Evolutionary conservation across 92 coral and sea anemone species (phyloP), one percentile per base, ranked within the genome.

Genomic region (Bergia sp.): DNA sequence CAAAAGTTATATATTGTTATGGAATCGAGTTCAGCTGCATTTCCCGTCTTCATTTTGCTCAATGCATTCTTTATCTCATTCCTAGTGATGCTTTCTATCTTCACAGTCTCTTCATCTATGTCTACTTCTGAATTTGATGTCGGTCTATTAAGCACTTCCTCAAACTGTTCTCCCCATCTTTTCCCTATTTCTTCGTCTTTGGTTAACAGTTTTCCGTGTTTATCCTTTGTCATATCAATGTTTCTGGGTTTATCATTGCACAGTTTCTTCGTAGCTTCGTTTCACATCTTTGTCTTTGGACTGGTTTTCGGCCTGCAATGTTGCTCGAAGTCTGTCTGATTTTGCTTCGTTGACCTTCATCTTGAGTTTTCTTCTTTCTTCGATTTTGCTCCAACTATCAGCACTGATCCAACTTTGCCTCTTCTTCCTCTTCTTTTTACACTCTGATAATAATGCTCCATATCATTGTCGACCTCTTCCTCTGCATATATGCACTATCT

Each of bases 181-280:
- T 61, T 61, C 69, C 69, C 69, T 61, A 61, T 61, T 61, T 55
- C 64, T 55, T 55, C 64, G 64, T 55, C 64, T 55, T 71, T 71
- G 76, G 76, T 71, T 71, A 71, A 73, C 77, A 73, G 77, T 23
- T 73, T 73, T 73, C 77, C 77, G 77, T 73, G 41, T 73, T 73
- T 73, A 73, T 73, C 77, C 77, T 73, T 73, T 73, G 41, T 38
- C 77, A 73, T 73, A 73, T 73, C 77, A 73, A 73, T 73, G 40
- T 73, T 36, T 73, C 77, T 73, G 77, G 77, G 77, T 38, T 73
- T 73, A 23, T 73, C 77, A 38, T 73, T 73, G 77, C 77, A 73
- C 41, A 73, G 77, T 73, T 73, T 73, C 77, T 73, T 73, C 41
- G 77, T 73, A 23, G 77, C 77, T 38, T 73, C 77, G 77, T 37